phyloP scores from a whole-genome alignment of 1,140 invertebrate species.

The Streblospio benedicti region DNA sequence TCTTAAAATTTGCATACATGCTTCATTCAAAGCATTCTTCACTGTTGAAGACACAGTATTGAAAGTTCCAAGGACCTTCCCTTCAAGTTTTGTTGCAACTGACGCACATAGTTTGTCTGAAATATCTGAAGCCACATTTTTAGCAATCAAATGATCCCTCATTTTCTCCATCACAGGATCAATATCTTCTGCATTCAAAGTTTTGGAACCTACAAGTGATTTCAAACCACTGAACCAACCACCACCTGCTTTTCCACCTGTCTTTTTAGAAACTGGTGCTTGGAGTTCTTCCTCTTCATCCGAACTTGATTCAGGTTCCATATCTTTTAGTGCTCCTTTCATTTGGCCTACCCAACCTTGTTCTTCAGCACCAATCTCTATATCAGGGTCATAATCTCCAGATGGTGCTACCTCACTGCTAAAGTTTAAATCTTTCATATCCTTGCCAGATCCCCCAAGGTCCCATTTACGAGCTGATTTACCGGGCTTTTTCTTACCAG shows the following conservation, averaged over 20 bases:
- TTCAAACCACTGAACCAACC: constrained; percentile 51
- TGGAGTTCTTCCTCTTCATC: constrained; percentile 39
- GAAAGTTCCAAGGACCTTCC: constrained; percentile 88
- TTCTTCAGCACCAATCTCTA: background rate
- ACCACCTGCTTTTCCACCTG: constrained; percentile 19
- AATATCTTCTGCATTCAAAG: constrained; percentile 56
- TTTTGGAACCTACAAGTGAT: constrained; percentile 67
- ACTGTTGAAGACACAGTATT: constrained; percentile 74
- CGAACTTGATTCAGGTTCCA: constrained; percentile 40
- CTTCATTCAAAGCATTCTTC: constrained; percentile 52
- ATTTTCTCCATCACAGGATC: constrained; percentile 84
- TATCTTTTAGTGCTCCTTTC: constrained; percentile 43
- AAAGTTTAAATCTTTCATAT: constrained; percentile 71
- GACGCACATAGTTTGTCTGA: constrained; percentile 89
- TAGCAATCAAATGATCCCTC: constrained; percentile 88
- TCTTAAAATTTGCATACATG: constrained; percentile 80
- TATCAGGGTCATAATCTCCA: constrained; percentile 15
- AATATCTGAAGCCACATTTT: constrained; percentile 97
- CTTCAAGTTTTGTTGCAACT: constrained; percentile 82
- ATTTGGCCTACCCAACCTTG: constrained; percentile 38
- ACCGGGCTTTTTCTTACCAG: constrained; percentile 51
- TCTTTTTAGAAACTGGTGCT: constrained; percentile 7
- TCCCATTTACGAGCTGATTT: constrained; percentile 89
- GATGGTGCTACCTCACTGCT: constrained; percentile 60
- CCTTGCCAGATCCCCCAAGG: constrained; percentile 66